Evolutionary conservation across 2,888 invertebrate species (phyloP).

Genomic region (Melanophora roralis): DNA sequence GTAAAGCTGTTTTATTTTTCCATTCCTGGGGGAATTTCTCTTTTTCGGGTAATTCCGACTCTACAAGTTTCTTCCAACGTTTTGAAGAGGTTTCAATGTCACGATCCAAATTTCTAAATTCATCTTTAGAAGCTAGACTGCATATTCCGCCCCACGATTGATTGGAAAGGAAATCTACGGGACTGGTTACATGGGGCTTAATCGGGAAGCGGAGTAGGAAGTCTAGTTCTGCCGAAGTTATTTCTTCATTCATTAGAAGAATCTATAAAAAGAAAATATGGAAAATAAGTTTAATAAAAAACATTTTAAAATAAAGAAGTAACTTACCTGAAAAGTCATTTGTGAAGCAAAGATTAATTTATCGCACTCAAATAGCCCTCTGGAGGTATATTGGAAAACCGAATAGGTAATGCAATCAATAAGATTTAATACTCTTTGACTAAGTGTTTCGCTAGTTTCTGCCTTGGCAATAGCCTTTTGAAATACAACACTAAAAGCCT

Average conservation of each 20-base stretch:
- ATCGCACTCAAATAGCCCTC: constrained; percentile 97
- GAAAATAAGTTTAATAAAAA: neutral
- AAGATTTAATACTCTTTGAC: constrained; percentile 88
- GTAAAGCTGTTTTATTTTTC: constrained; percentile 96
- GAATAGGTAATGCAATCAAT: constrained; percentile 97
- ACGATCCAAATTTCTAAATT: constrained; percentile 93
- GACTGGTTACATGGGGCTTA: constrained; percentile 94
- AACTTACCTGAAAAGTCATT: constrained; percentile 92
- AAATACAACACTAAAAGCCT: constrained; percentile 98
- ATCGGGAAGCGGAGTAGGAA: constrained; percentile 95
- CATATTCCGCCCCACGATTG: constrained; percentile 97
- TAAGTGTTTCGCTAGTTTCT: constrained; percentile 87
- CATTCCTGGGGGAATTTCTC: constrained; percentile 99
- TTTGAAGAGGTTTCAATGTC: constrained; percentile 98
- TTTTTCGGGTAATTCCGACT: constrained; percentile 95
- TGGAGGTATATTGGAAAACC: constrained; percentile 95
- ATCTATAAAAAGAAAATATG: constrained; percentile 80
- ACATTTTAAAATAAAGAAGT: neutral
- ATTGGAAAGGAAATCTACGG: constrained; percentile 95
- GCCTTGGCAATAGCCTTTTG: constrained; percentile 96
- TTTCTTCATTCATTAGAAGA: constrained; percentile 90
- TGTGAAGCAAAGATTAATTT: constrained; percentile 97
- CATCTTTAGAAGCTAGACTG: constrained; percentile 91
- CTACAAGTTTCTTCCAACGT: constrained; percentile 97
- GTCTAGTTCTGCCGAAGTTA: constrained; percentile 90